Evolutionary conservation across 2,888 invertebrate species (phyloP).

Genomic region (Rosalia funebris): DNA sequence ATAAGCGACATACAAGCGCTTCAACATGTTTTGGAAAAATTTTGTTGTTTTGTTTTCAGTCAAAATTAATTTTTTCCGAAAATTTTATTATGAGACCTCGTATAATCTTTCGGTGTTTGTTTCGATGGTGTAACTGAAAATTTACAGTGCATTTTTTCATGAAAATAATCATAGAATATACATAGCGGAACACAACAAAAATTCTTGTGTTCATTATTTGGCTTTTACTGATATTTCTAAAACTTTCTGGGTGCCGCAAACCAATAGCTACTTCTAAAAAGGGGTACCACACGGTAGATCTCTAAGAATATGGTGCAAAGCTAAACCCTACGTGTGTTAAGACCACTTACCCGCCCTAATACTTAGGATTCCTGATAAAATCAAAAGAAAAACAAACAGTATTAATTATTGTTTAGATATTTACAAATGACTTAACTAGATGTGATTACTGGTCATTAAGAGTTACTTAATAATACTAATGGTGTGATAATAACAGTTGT

Average conservation of each 20-base stretch:
- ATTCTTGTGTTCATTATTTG: too few relatives aligned
- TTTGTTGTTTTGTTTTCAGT: too few relatives aligned
- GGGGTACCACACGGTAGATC: not conserved
- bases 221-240: constrained; percentile 14
- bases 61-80: too few relatives aligned
- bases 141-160: too few relatives aligned
- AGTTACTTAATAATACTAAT: constrained; percentile 13
- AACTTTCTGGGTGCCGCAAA: constrained; percentile 14
- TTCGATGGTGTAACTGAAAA: too few relatives aligned
- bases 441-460: not conserved
- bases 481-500: too few relatives aligned
- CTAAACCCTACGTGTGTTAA: constrained; percentile 26
- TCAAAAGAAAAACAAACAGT: constrained; percentile 18
- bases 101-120: too few relatives aligned
- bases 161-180: too few relatives aligned
- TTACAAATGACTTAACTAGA: constrained; percentile 7
- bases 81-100: too few relatives aligned
- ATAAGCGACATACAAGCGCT: too few relatives aligned
- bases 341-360: constrained; percentile 71
- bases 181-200: too few relatives aligned
- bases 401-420: constrained; percentile 16
- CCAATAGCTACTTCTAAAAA: not conserved
- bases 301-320: constrained; percentile 16
- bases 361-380: constrained; percentile 63
- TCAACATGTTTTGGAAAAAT: too few relatives aligned